A percentile compares a stretch with the other conserved stretches of the same genome.
Evolutionary conservation across 2,888 invertebrate species (phyloP).

Genomic region (Plagodis dolabraria): DNA sequence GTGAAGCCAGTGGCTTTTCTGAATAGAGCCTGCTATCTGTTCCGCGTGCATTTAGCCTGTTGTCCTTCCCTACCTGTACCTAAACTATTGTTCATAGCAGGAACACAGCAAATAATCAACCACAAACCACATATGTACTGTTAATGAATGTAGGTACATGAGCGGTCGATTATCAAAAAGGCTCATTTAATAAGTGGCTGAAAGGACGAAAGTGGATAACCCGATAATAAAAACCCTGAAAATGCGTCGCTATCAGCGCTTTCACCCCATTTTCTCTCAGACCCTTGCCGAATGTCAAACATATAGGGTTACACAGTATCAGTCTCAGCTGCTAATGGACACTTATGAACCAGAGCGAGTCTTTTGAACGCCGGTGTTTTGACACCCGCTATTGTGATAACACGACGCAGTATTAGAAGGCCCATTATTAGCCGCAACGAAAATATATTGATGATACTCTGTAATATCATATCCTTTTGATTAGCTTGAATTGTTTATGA

Average conservation of each 20-base stretch:
- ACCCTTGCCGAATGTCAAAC: conserved; percentile 70
- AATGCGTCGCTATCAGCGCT: conserved; percentile 55
- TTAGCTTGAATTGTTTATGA: conserved; percentile 22
- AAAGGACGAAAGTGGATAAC: conserved; percentile 25
- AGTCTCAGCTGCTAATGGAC: conserved; percentile 74
- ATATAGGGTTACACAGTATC: conserved; percentile 76
- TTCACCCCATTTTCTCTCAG: conserved; percentile 57
- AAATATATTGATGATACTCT: conserved; percentile 18
- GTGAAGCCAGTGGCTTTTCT: conserved; percentile 59
- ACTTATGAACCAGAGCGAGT: conserved; percentile 65
- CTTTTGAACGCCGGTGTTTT: conserved; percentile 61
- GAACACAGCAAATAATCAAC: neutral
- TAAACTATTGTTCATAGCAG: conserved; percentile 48
- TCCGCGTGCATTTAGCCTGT: conserved; percentile 43
- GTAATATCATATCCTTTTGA: conserved; percentile 24
- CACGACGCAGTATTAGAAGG: conserved; percentile 39
- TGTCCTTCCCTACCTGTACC: conserved; percentile 32
- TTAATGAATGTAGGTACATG: neutral
- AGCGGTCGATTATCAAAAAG: conserved; percentile 8
- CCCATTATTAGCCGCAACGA: conserved; percentile 27
- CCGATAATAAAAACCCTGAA: conserved; percentile 50
- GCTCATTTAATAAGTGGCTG: conserved; percentile 13
- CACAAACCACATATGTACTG: neutral
- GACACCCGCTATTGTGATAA: conserved; percentile 56
- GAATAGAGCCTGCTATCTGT: conserved; percentile 56